These are phyloP conservation scores for Sinopyrophorus schimmeli DNA, from an alignment of 2,888 invertebrate species.

Conservation along the genomic window DNA sequence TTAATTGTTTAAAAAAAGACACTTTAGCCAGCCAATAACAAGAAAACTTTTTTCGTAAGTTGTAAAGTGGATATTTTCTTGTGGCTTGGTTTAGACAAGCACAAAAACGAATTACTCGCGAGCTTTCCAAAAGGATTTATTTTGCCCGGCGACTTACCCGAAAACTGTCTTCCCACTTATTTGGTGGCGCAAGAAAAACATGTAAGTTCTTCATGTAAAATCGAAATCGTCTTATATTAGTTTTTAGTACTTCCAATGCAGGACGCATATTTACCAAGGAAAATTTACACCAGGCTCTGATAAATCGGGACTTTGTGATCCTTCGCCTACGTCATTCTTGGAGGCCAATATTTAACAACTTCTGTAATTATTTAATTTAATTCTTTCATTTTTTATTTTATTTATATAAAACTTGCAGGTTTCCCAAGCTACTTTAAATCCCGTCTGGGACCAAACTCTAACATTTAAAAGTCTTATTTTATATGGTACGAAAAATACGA, in stretches of 20 bases:
- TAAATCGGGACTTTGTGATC: slow-evolving; percentile 58
- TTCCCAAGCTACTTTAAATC: slow-evolving; percentile 57
- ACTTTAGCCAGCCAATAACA: slow-evolving; percentile 15
- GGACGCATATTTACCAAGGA: slow-evolving; percentile 70
- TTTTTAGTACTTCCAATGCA: slow-evolving; percentile 61
- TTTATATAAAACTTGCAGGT: slow-evolving; percentile 42
- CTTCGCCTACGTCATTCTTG: slow-evolving; percentile 55
- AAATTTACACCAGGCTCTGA: slow-evolving; percentile 64
- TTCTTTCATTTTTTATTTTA: not conserved
- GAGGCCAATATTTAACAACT: slow-evolving; percentile 52
- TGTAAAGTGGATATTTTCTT: slow-evolving; percentile 45
- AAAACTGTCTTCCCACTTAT: slow-evolving; percentile 30
- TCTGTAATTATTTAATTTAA: slow-evolving; percentile 44
- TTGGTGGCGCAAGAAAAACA: slow-evolving; percentile 37
- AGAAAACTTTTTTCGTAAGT: slow-evolving; percentile 9
- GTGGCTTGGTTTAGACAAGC: slow-evolving; percentile 47
- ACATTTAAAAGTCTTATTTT: slow-evolving; percentile 55
- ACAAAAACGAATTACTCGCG: slow-evolving; percentile 39
- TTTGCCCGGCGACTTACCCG: slow-evolving; percentile 15
- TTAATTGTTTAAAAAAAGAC: not conserved
- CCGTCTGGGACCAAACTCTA: slow-evolving; percentile 65
- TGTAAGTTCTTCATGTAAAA: too few relatives aligned
- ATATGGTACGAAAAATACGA: slow-evolving; percentile 51
- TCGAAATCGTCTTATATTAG: too few relatives aligned
- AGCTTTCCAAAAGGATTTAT: slow-evolving; percentile 42